A percentile compares a stretch with the other conserved stretches of the same genome.
Conservation (phyloP, 92 coral and sea anemone genomes). For the Palythoa grandiflora region DNA sequence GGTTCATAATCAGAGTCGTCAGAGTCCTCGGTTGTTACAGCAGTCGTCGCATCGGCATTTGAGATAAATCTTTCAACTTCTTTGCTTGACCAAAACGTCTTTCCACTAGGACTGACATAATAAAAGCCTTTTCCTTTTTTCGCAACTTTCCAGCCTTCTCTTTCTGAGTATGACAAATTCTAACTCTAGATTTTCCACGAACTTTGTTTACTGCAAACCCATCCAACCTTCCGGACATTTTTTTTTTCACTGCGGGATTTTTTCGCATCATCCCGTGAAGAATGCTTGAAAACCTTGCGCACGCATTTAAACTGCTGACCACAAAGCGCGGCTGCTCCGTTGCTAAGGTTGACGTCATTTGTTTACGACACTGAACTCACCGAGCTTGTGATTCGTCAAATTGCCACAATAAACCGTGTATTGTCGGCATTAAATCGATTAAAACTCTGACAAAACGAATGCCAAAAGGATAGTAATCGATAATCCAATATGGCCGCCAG, state of each 20-base stretch:
- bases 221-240: background rate
- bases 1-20: conserved; percentile 4
- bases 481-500: conserved; percentile 3
- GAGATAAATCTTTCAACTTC: background rate
- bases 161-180: background rate
- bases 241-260: background rate
- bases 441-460: background rate
- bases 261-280: background rate
- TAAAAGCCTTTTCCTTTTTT: background rate
- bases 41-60: background rate
- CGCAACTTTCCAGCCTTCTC: background rate
- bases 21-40: background rate
- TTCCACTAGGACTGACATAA: background rate
- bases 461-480: conserved; percentile 1
- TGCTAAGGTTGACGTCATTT: background rate
- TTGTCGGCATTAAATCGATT: background rate
- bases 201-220: background rate
- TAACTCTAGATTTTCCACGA: background rate
- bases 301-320: conserved; percentile 4
- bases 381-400: background rate
- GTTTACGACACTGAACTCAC: background rate
- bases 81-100: background rate
- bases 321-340: background rate
- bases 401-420: background rate
- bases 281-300: background rate